Conservation (phyloP, 2,888 invertebrate species). For the Hyposoter dolosus region DNA sequence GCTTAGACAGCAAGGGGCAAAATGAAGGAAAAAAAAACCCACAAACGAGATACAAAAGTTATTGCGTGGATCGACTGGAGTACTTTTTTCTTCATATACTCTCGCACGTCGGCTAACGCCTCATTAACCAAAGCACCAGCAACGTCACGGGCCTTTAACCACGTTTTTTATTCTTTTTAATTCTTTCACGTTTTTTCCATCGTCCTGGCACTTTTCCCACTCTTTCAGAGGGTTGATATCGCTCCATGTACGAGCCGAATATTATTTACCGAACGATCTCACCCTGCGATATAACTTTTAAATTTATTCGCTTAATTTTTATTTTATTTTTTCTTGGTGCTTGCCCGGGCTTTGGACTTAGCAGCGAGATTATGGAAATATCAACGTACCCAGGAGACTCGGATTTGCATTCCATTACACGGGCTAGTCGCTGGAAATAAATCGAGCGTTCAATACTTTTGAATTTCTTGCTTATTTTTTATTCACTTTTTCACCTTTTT, state of each 20-base stretch:
- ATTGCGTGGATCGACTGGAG: conserved; percentile 50
- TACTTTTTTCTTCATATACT: conserved; percentile 38
- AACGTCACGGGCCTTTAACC: conserved; percentile 56
- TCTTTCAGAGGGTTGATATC: conserved; percentile 33
- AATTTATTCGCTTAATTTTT: conserved; percentile 64
- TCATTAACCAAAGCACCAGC: conserved; percentile 59
- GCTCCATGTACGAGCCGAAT: conserved; percentile 51
- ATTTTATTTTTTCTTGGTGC: conserved; percentile 26
- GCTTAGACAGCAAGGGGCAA: conserved; percentile 17
- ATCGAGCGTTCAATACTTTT: conserved; percentile 52
- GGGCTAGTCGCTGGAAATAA: conserved; percentile 38
- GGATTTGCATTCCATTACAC: conserved; percentile 59
- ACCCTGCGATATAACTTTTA: conserved; percentile 51
- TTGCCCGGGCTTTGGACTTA: conserved; percentile 39
- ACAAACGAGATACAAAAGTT: conserved; percentile 48
- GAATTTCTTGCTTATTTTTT: conserved; percentile 25
- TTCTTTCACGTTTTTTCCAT: conserved; percentile 37
- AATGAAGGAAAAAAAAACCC: conserved; percentile 18
- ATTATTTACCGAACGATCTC: conserved; percentile 60
- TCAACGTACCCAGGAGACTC: conserved; percentile 21
- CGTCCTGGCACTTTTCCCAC: conserved; percentile 47
- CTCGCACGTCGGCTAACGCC: conserved; percentile 46
- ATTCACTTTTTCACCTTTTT: not conserved
- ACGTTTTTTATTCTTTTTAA: conserved; percentile 28
- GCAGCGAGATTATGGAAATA: conserved; percentile 61